Evolutionary conservation across 1,140 invertebrate species (phyloP).

Genomic region (Heterodera schachtii): DNA sequence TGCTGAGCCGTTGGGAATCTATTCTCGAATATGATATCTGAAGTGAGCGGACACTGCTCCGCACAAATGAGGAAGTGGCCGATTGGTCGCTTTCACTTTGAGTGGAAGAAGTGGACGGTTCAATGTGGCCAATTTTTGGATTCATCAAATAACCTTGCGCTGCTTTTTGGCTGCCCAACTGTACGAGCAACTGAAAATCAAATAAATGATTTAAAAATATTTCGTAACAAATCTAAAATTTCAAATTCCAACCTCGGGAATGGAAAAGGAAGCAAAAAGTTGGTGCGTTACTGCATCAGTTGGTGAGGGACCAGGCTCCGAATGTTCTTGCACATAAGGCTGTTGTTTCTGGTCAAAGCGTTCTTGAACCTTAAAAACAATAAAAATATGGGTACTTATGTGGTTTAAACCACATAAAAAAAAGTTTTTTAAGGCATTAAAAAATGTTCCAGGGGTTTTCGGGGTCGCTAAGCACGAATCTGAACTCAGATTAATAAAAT

Average conservation of each 20-base stretch:
- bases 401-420: no score
- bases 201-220: background rate
- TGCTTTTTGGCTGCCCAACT: constrained; percentile 24
- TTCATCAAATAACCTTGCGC: constrained; percentile 2
- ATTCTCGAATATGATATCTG: background rate
- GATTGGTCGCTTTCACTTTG: background rate
- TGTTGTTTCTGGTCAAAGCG: background rate
- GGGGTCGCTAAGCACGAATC: no score
- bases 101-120: background rate
- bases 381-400: background rate
- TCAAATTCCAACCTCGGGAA: constrained; percentile 7
- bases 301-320: background rate
- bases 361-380: background rate
- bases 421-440: no score
- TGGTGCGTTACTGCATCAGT: constrained; percentile 7
- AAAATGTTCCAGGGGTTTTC: no score
- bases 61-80: background rate
- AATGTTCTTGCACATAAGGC: background rate
- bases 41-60: background rate
- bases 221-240: no score
- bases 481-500: no score
- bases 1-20: background rate
- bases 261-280: constrained; percentile 17
- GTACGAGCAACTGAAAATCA: constrained; percentile 10
- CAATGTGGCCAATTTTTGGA: background rate